These are phyloP conservation scores for Drosophila picticornis DNA, from an alignment of 2,888 invertebrate genomes.

Conservation along the genomic window DNA sequence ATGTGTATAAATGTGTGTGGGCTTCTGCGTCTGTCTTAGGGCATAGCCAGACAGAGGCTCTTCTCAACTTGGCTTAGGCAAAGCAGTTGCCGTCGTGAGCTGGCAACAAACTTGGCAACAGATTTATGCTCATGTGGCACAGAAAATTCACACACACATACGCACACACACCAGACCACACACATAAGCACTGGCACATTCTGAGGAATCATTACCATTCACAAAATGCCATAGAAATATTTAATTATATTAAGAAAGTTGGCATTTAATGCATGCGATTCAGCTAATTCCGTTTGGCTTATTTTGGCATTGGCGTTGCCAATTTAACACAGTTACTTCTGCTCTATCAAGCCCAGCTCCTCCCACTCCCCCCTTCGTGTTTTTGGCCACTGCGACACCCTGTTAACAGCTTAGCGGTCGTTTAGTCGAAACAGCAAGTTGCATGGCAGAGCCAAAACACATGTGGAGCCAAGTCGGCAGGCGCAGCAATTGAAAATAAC, in stretches of 20 bases:
- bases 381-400: not conserved
- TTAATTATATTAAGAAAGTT: slow-evolving; percentile 34
- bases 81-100: slow-evolving; percentile 23
- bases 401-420: slow-evolving; percentile 49
- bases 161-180: not conserved
- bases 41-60: slow-evolving; percentile 20
- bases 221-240: slow-evolving; percentile 22
- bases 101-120: slow-evolving; percentile 58
- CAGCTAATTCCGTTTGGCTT: slow-evolving; percentile 11
- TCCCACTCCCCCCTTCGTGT: not conserved
- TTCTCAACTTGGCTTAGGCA: slow-evolving; percentile 9
- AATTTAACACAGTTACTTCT: not conserved
- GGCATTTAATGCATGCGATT: slow-evolving; percentile 27
- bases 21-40: slow-evolving; percentile 14
- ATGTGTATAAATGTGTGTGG: not conserved
- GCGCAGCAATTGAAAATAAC: slow-evolving; percentile 49
- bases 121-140: slow-evolving; percentile 35
- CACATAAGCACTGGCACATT: not conserved
- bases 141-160: not conserved
- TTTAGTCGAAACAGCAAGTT: slow-evolving; percentile 35
- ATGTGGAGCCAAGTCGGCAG: slow-evolving; percentile 35
- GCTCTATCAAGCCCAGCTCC: not conserved
- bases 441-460: slow-evolving; percentile 33
- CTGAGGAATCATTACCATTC: not conserved
- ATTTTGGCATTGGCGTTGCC: slow-evolving; percentile 25